Evolutionary conservation across 2,888 invertebrate genomes (phyloP), one percentile per base, ranked within the genome.

Genomic region (Lepidochrysops patricia): DNA sequence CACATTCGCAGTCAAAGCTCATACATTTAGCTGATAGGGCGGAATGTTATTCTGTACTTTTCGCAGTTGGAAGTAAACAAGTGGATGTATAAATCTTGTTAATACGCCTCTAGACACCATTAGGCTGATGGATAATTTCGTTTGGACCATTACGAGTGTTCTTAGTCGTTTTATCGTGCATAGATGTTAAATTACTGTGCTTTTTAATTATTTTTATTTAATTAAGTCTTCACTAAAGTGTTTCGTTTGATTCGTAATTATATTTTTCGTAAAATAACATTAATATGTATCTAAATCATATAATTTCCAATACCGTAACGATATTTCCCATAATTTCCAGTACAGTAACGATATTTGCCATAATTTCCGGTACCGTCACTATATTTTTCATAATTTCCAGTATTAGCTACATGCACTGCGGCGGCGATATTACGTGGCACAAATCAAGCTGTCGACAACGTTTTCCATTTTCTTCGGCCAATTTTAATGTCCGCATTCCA

Each of bases 111-210:
- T 34, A 57, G 62, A 61, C 57, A 58, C 58, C 61, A 63, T 64
- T 64, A 64, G 63, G 34, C 57, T 57, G 63, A 61, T 57, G 60
- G 57, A 60, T 60, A 59, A 60, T 62, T 64, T 61, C 63, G 49
- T 62, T 61, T 57, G 27, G 54, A 60, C 43, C 56, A 57, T 61
- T 54, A 34, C 27, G 43, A 43, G n/a, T 26, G 5, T 50, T n/a
- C 26, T 43, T 4, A n/a, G n/a, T n/a, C n/a, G n/a, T n/a, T n/a
- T n/a, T n/a, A n/a, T n/a, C n/a, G n/a, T n/a, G n/a, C n/a, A n/a
- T n/a, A n/a, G n/a, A n/a, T n/a, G n/a, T n/a, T n/a, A n/a, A n/a
- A n/a, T n/a, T n/a, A n/a, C n/a, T n/a, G n/a, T n/a, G n/a, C n/a
- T n/a, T n/a, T n/a, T n/a, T n/a, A n/a, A n/a, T n/a, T n/a, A n/a